A percentile compares a stretch with the other conserved stretches of the same genome.
Evolutionary conservation across 2,113 vertebrate genomes (phyloP).

Genomic region (Oxyruncus cristatus): DNA sequence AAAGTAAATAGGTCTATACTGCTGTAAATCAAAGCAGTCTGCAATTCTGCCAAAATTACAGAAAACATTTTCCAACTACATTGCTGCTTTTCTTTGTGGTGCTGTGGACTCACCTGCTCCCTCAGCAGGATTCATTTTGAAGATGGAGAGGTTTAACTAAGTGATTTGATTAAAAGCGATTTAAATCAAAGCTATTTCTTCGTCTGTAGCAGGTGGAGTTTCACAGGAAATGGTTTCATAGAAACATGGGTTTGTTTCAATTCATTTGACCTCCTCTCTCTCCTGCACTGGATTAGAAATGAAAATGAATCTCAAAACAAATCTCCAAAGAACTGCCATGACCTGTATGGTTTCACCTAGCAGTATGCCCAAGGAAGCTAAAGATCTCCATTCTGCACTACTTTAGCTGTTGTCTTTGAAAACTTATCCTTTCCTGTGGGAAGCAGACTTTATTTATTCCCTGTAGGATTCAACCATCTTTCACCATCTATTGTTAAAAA

Average conservation of each 20-base stretch:
- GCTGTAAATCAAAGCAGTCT: neutral
- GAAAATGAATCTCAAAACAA: slow-evolving; percentile 8
- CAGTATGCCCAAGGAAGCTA: neutral
- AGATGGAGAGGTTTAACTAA: neutral
- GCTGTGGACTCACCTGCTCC: neutral
- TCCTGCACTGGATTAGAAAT: neutral
- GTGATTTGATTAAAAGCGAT: neutral
- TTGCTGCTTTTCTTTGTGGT: neutral
- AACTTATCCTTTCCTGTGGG: neutral
- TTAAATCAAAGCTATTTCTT: slow-evolving; percentile 7
- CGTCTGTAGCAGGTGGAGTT: neutral
- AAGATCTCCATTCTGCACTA: neutral
- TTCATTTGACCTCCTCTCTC: neutral
- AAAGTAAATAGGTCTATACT: neutral
- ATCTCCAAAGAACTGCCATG: neutral
- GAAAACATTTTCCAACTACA: neutral
- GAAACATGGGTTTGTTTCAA: neutral
- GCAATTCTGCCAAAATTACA: neutral
- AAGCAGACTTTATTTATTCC: neutral
- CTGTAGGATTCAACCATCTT: neutral
- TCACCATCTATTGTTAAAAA: neutral
- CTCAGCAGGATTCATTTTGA: neutral
- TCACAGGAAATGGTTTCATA: neutral
- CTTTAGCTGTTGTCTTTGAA: neutral
- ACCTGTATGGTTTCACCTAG: neutral